Evolutionary conservation across 2,113 vertebrate genomes (phyloP), one percentile per base, ranked within the genome.

Genomic region (Telmatochromis brichardi): DNA sequence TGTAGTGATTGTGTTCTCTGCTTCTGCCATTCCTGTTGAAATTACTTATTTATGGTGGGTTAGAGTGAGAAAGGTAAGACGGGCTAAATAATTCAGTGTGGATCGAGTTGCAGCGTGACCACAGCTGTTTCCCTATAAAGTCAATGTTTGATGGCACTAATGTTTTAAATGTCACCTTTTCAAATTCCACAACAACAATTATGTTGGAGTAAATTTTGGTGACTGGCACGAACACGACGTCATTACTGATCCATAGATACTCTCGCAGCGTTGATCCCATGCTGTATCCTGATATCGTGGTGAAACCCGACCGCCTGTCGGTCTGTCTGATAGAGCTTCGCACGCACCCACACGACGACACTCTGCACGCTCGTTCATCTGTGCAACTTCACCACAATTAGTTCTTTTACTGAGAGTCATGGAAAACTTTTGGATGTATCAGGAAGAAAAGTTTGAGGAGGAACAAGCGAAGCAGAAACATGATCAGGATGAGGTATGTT

Each of bases 401-500:
- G 57, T 26, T 23, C 14, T 3, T 55, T 84, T 21, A 55, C 9
- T 47, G 2, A 78, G 19, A 86, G 40, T 31, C 45, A 99, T 99
- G 98, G 98, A 99, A 92, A 99, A 99, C 94, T 98, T 98, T 89
- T 99, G 98, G 98, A 97, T 97, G 87, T 98, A 97, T 94, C 98
- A 97, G 28, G 89, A 95, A 58, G 97, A 99, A 54, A 94, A 26
- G 3, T 94, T 97, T 28, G 96, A 94, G 78, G 92, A 91, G 87
- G 89, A 93, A 21, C 57, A 93, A 28, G 86, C 51, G n/a, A 88
- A 86, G 54, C 78, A 85, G 88, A 13, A 81, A 47, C 54, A n/a
- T 5, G 83, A 71, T 14, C 58, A 91, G 87, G 95, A 96, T n/a
- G 97, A 95, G 94, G 96, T 96, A 88, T 83, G 93, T 33, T 80